Conservation (phyloP, 2,888 invertebrate species). For the Tipula vernalis region DNA sequence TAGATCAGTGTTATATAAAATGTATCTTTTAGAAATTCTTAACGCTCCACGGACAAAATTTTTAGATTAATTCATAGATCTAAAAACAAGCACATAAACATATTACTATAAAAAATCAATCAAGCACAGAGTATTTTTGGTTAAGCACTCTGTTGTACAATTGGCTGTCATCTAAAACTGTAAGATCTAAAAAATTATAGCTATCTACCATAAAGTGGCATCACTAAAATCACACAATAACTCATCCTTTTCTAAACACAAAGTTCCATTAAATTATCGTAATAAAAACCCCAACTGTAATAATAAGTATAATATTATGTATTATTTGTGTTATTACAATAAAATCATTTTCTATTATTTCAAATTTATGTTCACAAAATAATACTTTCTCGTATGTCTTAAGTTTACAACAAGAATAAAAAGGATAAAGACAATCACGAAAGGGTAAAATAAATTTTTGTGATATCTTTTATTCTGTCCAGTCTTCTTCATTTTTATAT, state of each 20-base stretch:
- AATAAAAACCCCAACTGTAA: not conserved
- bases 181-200: not conserved
- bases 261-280: not conserved
- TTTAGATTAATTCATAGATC: no score
- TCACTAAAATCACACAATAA: not conserved
- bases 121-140: not conserved
- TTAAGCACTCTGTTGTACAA: not conserved
- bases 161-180: not conserved
- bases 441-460: not conserved
- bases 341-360: not conserved
- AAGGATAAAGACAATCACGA: not conserved
- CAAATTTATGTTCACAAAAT: not conserved
- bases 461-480: not conserved
- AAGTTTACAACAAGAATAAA: not conserved
- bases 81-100: no score
- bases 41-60: no score
- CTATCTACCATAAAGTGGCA: not conserved
- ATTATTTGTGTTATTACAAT: not conserved
- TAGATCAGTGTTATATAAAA: no score
- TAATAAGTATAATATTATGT: not conserved
- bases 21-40: no score
- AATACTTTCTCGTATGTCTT: not conserved
- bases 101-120: no score
- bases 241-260: not conserved
- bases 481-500: not conserved